Base-by-base conservation (phyloP, 2,113 vertebrate species). In the Trinectes maculatus region DNA sequence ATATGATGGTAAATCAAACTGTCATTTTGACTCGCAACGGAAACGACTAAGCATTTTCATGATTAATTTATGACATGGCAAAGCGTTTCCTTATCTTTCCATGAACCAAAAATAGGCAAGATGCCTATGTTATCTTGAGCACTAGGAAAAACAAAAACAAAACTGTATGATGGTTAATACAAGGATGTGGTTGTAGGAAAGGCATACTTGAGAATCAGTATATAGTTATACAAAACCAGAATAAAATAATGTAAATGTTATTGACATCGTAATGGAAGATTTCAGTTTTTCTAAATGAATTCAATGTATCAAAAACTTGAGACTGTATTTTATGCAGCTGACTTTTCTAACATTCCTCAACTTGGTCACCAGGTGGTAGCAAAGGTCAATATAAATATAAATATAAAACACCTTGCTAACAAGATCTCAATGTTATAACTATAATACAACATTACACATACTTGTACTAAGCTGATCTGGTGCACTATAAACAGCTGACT, bases 21-120 rank as follows among this genome's bases (percentile, higher is more conserved):
- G 46, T 64, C 24, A 56, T 65, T 59, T 70, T 63, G 28, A n/a
- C 36, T 55, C 44, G 49, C 5, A 28, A 18, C 28, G 16, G 19
- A 19, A 25, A 67, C 74, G 52, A 12, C 64, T 1, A 51, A 74
- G 56, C 33, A 25, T 58, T 28, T 67, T 48, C 15, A 47, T 46
- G 25, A 46, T 34, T 39, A 26, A 44, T 58, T 39, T 59, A 19
- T 36, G 4, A 56, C 54, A 62, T 8, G 19, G 40, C 7, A 39
- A 24, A 36, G 8, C 52, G 5, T 16, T 3, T 49, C 2, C n/a
- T 51, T 42, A 39, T 52, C 5, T 25, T 47, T 40, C 7, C 16
- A 18, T 25, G 6, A 52, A 12, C 3, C 1, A 21, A 13, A 2
- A 6, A 4, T n/a, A 19, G 5, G 24, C n/a, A 1, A 36, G 28